phyloP scores from a whole-genome alignment of 2,888 invertebrate genomes.

The Orgyia antiqua region DNA sequence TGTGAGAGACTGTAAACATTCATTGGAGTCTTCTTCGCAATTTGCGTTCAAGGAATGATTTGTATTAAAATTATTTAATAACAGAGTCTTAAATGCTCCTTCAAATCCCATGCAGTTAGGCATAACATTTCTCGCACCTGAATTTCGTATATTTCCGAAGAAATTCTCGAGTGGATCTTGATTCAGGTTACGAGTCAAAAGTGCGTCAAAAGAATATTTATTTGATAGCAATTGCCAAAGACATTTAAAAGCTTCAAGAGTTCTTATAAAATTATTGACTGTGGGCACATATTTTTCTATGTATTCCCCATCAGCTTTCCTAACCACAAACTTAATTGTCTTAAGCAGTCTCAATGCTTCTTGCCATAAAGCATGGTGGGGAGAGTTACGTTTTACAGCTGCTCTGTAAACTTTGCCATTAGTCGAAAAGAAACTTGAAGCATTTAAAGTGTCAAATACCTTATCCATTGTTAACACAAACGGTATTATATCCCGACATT shows the following conservation, averaged over 20 bases:
- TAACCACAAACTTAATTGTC: neutral
- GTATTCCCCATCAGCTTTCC: neutral
- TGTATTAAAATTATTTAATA: neutral
- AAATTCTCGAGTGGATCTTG: slow-evolving; percentile 1
- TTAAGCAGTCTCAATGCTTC: neutral
- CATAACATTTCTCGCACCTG: too few relatives aligned
- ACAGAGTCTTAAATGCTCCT: neutral
- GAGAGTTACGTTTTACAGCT: neutral
- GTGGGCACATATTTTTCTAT: neutral
- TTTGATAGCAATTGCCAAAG: neutral
- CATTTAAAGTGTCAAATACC: neutral
- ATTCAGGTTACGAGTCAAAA: neutral
- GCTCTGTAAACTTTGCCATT: neutral
- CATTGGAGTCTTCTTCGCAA: neutral
- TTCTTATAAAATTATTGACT: neutral
- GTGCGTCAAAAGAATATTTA: neutral
- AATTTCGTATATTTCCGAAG: neutral
- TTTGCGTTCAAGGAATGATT: neutral
- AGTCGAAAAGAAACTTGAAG: neutral
- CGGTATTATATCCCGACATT: neutral
- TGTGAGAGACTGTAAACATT: too few relatives aligned
- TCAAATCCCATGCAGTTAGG: too few relatives aligned
- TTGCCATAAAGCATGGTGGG: neutral
- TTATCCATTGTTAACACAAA: neutral
- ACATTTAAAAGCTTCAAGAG: neutral